phyloP scores from a whole-genome alignment of 2,113 vertebrate genomes.

The Bubo scandiacus region DNA sequence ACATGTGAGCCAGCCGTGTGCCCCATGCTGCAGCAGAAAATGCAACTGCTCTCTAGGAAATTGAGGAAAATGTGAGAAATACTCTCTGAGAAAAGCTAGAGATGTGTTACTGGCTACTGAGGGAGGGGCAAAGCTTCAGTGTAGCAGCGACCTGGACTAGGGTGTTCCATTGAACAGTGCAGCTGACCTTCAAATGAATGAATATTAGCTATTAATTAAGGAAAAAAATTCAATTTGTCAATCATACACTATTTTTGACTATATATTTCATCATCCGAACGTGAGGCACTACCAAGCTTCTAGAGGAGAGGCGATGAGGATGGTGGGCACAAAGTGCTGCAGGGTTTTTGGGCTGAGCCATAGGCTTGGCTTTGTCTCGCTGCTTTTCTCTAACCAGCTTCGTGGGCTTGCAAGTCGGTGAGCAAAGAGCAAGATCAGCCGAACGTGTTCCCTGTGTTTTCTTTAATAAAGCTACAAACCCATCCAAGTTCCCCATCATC shows the following conservation, averaged over 20 bases:
- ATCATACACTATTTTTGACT: rapidly evolving
- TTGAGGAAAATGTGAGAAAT: neutral
- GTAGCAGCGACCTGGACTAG: no score
- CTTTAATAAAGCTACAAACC: neutral
- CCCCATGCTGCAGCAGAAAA: neutral
- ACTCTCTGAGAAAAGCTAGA: neutral
- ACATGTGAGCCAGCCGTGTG: rapidly evolving
- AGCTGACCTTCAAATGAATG: neutral
- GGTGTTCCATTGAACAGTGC: rapidly evolving
- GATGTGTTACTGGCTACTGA: rapidly evolving
- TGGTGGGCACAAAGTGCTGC: neutral
- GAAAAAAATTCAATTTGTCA: neutral
- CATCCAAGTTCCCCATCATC: neutral
- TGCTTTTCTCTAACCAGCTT: neutral
- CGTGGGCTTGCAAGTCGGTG: rapidly evolving
- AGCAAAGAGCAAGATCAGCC: neutral
- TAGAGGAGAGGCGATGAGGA: rapidly evolving
- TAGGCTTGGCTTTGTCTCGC: neutral
- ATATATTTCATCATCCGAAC: neutral
- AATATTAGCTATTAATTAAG: neutral
- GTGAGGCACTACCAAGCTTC: neutral
- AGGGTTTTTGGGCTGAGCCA: neutral
- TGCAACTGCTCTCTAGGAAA: neutral
- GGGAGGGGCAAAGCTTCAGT: neutral
- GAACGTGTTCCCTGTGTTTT: neutral